Base-by-base conservation (phyloP, 2,113 vertebrate species). In the Dipodomys spectabilis region DNA sequence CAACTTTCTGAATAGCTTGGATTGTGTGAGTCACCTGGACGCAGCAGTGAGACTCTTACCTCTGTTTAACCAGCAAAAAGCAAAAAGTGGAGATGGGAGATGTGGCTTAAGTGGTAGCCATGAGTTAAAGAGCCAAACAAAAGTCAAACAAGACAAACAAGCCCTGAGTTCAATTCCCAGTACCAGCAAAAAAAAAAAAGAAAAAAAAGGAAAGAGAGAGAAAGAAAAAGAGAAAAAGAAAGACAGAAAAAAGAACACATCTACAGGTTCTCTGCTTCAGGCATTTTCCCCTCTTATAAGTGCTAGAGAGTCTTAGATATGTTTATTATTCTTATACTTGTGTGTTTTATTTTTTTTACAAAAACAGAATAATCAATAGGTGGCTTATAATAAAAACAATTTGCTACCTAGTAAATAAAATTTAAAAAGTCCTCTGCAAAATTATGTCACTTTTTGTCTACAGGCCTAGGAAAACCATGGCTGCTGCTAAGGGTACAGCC, bases 401-500 rank as follows among this genome's bases (percentile, higher is more conserved):
- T 84, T 82, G 68, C 30, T 90, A 86, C 57, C 23, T 23, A 12
- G 28, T 22, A 85, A 85, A 68, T 68, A 32, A 22, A n/a, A 75
- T 53, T 62, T 12, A 60, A 77, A 3, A 83, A 91, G 49, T 30
- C 60, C 13, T 68, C 53, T 86, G 39, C 28, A 32, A 85, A 53
- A 53, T 7, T n/a, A 13, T 74, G n/a, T 82, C 20, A 60, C 78
- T 90, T 87, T 82, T 93, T 28, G 64, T 39, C 78, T 57, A 64
- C 11, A 97, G 93, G 84, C n/a, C 90, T 81, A 22, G 64, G 90
- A 95, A 90, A 83, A 93, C 88, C 75, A 96, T 98, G 97, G 94
- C 99, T 98, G 97, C 99, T 98, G 25, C 90, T 90, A 99, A 99
- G 98, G 99, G 99, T 97, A 98, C 97, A 94, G 99, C 99, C 62